These are phyloP conservation scores for Drosophila heteroneura DNA, from an alignment of 2,888 invertebrate genomes.

Conservation along the genomic window DNA sequence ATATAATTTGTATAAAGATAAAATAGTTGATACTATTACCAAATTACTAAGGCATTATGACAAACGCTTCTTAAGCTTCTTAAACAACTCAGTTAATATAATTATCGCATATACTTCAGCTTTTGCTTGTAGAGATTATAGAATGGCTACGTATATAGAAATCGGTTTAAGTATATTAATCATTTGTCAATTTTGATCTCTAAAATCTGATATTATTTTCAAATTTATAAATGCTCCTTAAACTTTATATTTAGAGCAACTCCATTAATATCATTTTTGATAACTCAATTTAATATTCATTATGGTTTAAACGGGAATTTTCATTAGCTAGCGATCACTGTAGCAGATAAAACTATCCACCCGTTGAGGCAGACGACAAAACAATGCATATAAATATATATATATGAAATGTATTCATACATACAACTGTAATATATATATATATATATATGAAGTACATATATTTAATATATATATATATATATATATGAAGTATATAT, in stretches of 20 bases:
- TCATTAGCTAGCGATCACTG: not conserved
- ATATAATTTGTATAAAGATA: not conserved
- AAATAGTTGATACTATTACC: not conserved
- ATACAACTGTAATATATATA: not conserved
- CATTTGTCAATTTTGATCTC: not conserved
- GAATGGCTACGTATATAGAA: not conserved
- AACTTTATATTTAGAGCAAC: not conserved
- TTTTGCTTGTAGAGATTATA: not conserved
- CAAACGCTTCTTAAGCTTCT: not conserved
- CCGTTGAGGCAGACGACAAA: conserved; percentile 30
- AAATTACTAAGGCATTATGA: not conserved
- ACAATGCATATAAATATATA: conserved; percentile 9
- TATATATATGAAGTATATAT: not conserved
- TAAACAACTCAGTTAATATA: not conserved
- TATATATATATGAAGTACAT: not conserved
- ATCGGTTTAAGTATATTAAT: not conserved
- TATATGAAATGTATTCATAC: not conserved
- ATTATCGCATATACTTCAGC: not conserved
- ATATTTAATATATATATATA: not conserved
- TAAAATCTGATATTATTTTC: not conserved
- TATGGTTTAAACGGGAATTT: not conserved
- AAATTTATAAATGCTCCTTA: not conserved
- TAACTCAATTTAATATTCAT: not conserved
- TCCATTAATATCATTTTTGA: not conserved
- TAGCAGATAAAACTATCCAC: conserved; percentile 17